Conservation (phyloP, 2,797 vertebrate species). For the Chelon auratus region DNA sequence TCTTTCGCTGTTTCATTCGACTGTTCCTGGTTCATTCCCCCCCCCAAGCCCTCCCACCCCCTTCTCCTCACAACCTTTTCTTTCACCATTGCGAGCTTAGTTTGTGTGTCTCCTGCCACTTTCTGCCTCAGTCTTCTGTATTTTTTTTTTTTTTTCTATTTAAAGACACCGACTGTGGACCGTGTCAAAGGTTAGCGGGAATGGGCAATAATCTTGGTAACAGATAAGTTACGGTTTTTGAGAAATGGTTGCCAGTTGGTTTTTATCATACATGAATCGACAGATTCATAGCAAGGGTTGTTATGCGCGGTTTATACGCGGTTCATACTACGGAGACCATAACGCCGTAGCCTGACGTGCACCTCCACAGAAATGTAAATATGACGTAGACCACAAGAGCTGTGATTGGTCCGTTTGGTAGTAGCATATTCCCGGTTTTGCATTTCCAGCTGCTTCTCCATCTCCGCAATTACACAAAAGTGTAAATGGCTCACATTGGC, state of each 20-base stretch:
- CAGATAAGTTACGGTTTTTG: neutral
- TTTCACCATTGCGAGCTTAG: constrained; percentile 10
- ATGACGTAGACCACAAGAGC: no score
- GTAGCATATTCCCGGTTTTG: no score
- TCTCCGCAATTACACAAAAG: no score
- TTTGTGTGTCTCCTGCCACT: constrained; percentile 1
- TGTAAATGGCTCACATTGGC: no score
- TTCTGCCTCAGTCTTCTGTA: neutral
- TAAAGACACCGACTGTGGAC: neutral
- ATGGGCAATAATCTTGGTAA: neutral
- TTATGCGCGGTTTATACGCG: neutral
- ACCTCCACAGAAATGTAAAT: no score
- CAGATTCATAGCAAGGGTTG: neutral
- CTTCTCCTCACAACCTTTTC: constrained; percentile 1
- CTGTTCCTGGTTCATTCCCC: constrained; percentile 12
- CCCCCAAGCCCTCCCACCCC: neutral
- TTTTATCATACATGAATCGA: neutral
- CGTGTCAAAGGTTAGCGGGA: neutral
- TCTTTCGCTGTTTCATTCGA: constrained; percentile 44
- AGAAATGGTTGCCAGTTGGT: neutral
- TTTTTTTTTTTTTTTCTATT: neutral
- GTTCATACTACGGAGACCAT: no score
- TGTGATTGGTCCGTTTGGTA: no score
- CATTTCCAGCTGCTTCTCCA: no score
- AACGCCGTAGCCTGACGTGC: no score